Evolutionary conservation across 2,888 invertebrate genomes (phyloP), one percentile per base, ranked within the genome.

Genomic region (Gandaritis pyraliata): DNA sequence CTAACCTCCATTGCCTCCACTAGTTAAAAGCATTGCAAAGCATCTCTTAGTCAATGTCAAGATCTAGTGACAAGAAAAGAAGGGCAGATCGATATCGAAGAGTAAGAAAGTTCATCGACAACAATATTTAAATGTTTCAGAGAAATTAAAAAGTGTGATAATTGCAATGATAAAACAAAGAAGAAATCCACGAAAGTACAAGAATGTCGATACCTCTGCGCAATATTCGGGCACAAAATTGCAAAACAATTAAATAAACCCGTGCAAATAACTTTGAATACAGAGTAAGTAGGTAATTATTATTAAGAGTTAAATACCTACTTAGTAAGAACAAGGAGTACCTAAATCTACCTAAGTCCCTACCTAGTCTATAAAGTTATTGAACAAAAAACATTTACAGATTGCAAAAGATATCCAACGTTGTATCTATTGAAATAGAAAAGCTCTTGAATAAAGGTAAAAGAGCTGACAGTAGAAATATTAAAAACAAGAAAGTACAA

Each of bases 171-270:
- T 7, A 43, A 50, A 52, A 43, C 2, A 4, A 38, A 50, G 5
- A 48, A 47, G 1, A 47, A 55, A n/a, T 11, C 39, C 12, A 38
- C 48, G 8, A 56, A 48, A 0, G n/a, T 8, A 39, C 33, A 59
- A 16, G 43, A 56, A 23, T 41, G 45, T 6, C 48, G 23, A 53
- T 33, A 57, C 29, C 11, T 64, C n/a, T 48, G 66, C 70, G 73
- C 78, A 16, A 58, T 79, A 61, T 87, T 90, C 69, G 85, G 80
- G 45, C 73, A 78, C 41, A 84, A 73, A 73, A 76, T 88, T 61
- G 74, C 77, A 23, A 67, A 75, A 60, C 75, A 72, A 64, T 66
- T 90, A 48, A 67, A 72, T 41, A 74, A 57, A n/a, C 81, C 82
- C 0, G 55, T 73, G 18, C 75, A 77, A 50, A 66, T 85, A 61